These are phyloP conservation scores for Lepeophtheirus nordmannii DNA, from an alignment of 2,888 invertebrate genomes.

Conservation along the genomic window DNA sequence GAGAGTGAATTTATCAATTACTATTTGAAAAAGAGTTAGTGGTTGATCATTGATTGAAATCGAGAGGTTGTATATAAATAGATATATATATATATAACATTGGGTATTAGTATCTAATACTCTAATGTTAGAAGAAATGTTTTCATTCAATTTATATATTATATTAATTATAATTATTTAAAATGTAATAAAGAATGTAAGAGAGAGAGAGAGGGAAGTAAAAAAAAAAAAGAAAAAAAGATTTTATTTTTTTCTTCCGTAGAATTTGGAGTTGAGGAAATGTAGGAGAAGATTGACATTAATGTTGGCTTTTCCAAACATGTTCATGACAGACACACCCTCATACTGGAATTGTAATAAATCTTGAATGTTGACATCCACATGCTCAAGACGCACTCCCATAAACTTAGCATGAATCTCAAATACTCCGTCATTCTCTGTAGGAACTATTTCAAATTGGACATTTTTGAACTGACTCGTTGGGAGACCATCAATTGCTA, in stretches of 20 bases:
- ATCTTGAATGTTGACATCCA: slow-evolving; percentile 53
- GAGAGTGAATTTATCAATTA: too few relatives aligned
- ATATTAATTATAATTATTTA: too few relatives aligned
- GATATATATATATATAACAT: too few relatives aligned
- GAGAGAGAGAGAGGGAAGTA: too few relatives aligned
- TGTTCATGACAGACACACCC: slow-evolving; percentile 55
- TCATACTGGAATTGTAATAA: slow-evolving; percentile 58
- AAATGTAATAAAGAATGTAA: too few relatives aligned
- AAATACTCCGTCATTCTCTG: slow-evolving; percentile 48
- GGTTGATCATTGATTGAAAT: too few relatives aligned
- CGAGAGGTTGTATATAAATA: too few relatives aligned
- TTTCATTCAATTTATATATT: too few relatives aligned
- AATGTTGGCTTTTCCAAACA: slow-evolving; percentile 61
- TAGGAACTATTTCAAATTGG: slow-evolving; percentile 53
- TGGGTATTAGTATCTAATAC: too few relatives aligned
- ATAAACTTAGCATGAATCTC: slow-evolving; percentile 55
- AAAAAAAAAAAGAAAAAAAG: neutral
- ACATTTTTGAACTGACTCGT: slow-evolving; percentile 55
- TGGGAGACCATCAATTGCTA: slow-evolving; percentile 52
- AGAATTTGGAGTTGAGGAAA: slow-evolving; percentile 59
- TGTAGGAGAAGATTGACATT: slow-evolving; percentile 59
- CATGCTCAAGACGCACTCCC: slow-evolving; percentile 57
- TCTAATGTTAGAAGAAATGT: too few relatives aligned
- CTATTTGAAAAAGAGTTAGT: too few relatives aligned
- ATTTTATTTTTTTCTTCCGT: slow-evolving; percentile 40